These are phyloP conservation scores for Thamnophis sirtalis DNA, from an alignment of 2,113 vertebrate species.

Conservation along the genomic window DNA sequence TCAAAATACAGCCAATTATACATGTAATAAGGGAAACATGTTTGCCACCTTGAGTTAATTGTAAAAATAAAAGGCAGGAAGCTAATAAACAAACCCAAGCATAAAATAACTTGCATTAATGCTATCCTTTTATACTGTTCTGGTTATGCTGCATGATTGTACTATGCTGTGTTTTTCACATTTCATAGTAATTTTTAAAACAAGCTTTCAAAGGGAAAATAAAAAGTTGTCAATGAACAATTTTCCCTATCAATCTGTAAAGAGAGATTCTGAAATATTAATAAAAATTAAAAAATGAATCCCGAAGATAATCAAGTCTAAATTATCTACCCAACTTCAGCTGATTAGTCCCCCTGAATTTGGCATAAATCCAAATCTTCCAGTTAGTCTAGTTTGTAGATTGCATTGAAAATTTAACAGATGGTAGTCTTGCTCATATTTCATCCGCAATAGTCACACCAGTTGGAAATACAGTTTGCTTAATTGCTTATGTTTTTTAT, in stretches of 20 bases:
- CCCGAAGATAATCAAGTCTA: not conserved
- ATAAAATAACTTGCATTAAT: not conserved
- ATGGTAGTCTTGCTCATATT: not conserved
- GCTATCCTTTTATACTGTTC: not conserved
- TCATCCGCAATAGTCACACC: not conserved
- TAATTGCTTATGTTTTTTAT: conserved; percentile 26
- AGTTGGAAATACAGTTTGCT: conserved; percentile 12
- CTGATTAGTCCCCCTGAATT: not conserved
- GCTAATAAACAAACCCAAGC: not conserved
- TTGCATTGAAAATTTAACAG: conserved; percentile 11
- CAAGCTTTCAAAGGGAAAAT: not conserved
- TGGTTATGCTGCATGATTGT: not conserved
- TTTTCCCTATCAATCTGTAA: not conserved
- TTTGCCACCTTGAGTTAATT: not conserved
- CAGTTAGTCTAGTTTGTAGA: not conserved
- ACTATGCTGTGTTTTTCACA: not conserved
- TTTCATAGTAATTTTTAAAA: not conserved
- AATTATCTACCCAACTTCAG: conserved; percentile 1
- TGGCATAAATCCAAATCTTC: not conserved
- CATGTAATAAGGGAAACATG: not conserved
- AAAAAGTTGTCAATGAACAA: not conserved
- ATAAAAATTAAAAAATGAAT: not conserved
- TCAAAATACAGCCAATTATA: not conserved
- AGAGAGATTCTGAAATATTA: not conserved
- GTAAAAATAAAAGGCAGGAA: not conserved